These are phyloP conservation scores for Chromobotia macracanthus DNA, from an alignment of 2,797 vertebrate genomes.

Conservation along the genomic window DNA sequence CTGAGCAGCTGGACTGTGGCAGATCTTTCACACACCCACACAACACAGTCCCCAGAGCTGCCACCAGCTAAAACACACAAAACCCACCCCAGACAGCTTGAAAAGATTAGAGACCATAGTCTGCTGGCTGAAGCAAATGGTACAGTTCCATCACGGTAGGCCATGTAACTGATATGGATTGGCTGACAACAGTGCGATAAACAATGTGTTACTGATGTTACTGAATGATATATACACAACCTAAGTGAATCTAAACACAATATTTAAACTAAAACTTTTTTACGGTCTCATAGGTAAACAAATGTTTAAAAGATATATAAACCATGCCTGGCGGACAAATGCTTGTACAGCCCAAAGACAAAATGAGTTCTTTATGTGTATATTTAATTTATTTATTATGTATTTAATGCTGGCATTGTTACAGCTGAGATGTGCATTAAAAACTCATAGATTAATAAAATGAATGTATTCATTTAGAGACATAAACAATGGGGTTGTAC, in stretches of 20 bases:
- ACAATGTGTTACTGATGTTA: neutral
- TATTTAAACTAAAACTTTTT: neutral
- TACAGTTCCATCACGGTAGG: conserved; percentile 35
- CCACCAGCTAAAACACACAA: conserved; percentile 49
- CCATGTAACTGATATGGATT: conserved; percentile 34
- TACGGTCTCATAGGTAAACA: too few relatives aligned
- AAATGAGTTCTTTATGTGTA: too few relatives aligned
- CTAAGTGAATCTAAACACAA: neutral
- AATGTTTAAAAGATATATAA: neutral
- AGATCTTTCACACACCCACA: conserved; percentile 55
- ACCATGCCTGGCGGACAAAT: too few relatives aligned
- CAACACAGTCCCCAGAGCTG: conserved; percentile 2
- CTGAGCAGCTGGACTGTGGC: conserved; percentile 64
- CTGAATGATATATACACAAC: neutral
- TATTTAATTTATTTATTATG: too few relatives aligned
- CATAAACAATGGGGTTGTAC: too few relatives aligned
- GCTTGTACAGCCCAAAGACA: too few relatives aligned
- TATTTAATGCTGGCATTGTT: too few relatives aligned
- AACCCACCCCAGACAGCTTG: conserved; percentile 49
- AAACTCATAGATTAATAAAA: too few relatives aligned
- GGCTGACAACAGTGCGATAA: conserved; percentile 18
- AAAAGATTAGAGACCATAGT: conserved; percentile 38
- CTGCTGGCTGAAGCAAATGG: conserved; percentile 28
- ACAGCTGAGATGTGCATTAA: too few relatives aligned
- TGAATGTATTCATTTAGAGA: too few relatives aligned